Evolutionary conservation across 2,113 vertebrate genomes (phyloP).

Genomic region (Caretta caretta): DNA sequence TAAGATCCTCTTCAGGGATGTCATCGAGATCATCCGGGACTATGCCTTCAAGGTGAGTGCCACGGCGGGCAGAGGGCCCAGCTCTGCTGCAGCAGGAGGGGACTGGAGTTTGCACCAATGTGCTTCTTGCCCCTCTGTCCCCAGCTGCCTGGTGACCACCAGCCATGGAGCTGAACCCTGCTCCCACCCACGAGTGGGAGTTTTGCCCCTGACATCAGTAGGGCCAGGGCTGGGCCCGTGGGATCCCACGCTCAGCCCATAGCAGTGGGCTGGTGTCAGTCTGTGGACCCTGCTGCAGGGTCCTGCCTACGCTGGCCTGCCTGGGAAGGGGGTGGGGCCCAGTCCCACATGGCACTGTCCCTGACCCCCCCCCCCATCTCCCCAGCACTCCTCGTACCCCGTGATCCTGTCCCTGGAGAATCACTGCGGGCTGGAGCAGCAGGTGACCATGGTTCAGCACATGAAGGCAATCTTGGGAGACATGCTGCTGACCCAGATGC

Average conservation of each 20-base stretch:
- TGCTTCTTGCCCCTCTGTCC: neutral
- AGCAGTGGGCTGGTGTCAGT: neutral
- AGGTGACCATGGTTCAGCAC: conserved; percentile 91
- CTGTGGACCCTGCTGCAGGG: neutral
- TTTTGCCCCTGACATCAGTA: neutral
- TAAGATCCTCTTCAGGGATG: conserved; percentile 93
- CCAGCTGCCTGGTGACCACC: neutral
- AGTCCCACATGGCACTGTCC: neutral
- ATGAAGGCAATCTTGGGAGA: conserved; percentile 90
- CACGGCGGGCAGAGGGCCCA: neutral
- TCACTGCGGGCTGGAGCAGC: conserved; percentile 96
- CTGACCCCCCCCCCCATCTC: neutral
- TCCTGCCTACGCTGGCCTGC: neutral
- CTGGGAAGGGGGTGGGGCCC: neutral
- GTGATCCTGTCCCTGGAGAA: conserved; percentile 97
- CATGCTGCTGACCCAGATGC: conserved; percentile 84
- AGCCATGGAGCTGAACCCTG: neutral
- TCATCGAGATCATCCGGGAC: conserved; percentile 90
- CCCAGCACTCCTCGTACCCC: conserved; percentile 90
- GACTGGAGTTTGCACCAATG: no score
- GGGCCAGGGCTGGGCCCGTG: neutral
- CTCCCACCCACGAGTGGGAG: neutral
- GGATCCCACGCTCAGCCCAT: neutral
- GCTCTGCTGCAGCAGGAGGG: no score
- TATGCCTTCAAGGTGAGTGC: conserved; percentile 89